These are phyloP conservation scores for Tringa solitaria DNA, from an alignment of 2,113 vertebrate species.

Conservation along the genomic window DNA sequence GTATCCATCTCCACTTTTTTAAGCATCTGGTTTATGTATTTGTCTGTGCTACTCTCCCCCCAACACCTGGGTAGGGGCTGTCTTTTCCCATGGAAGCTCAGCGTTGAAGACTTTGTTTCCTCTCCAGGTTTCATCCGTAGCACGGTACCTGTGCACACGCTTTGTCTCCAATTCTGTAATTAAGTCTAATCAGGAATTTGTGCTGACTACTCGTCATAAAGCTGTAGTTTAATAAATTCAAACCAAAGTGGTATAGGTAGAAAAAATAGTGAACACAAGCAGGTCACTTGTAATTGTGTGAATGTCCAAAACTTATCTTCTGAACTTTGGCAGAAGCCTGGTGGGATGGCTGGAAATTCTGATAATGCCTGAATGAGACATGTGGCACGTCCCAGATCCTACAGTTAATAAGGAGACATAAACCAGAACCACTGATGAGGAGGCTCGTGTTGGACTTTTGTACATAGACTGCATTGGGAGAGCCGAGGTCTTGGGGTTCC, in stretches of 20 bases:
- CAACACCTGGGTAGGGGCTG: neutral
- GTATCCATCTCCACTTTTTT: neutral
- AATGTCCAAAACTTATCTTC: neutral
- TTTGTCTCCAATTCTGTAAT: neutral
- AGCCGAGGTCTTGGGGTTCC: neutral
- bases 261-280: rapidly evolving
- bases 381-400: neutral
- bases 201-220: neutral
- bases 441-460: neutral
- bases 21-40: neutral
- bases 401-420: neutral
- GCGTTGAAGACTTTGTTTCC: neutral
- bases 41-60: neutral
- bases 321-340: neutral
- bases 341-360: neutral
- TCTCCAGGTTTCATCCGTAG: neutral
- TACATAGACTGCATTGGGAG: neutral
- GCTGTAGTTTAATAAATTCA: neutral
- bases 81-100: neutral
- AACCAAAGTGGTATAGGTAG: neutral
- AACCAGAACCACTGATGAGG: neutral
- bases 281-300: neutral
- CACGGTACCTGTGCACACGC: rapidly evolving
- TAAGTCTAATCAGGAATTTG: neutral
- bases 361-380: neutral